These are phyloP conservation scores for Crax fasciolata DNA, from an alignment of 2,797 vertebrate species.

Conservation along the genomic window DNA sequence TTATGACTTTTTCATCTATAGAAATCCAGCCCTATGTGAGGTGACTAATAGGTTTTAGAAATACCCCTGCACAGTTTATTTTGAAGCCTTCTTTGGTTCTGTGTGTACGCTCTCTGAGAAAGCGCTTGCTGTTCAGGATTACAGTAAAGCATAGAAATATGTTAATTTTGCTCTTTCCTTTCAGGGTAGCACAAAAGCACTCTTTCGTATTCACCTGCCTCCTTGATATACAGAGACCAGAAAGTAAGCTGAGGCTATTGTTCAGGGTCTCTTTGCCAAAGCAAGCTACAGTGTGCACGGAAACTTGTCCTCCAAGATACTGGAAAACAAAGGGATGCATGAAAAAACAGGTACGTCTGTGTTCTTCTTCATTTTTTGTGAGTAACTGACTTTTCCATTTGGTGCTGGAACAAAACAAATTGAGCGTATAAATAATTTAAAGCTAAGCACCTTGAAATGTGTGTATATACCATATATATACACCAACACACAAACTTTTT, in stretches of 20 bases:
- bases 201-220: background rate
- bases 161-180: background rate
- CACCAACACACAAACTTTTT: rapidly evolving
- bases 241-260: background rate
- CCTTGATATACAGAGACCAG: background rate
- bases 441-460: background rate
- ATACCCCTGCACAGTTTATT: background rate
- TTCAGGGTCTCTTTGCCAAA: background rate
- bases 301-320: background rate
- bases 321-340: background rate
- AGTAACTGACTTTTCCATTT: background rate
- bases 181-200: background rate
- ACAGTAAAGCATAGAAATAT: background rate
- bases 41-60: background rate
- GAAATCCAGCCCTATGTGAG: background rate
- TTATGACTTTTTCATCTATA: background rate
- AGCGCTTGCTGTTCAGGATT: background rate
- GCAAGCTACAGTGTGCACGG: background rate
- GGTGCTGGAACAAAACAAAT: background rate
- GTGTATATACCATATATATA: too few species aligned
- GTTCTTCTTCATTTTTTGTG: background rate
- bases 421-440: background rate
- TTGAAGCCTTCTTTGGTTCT: background rate
- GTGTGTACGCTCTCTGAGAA: background rate
- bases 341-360: background rate